Evolutionary conservation across 1,140 invertebrate species (phyloP), one percentile per base, ranked within the genome.

Genomic region (Euura lappo): DNA sequence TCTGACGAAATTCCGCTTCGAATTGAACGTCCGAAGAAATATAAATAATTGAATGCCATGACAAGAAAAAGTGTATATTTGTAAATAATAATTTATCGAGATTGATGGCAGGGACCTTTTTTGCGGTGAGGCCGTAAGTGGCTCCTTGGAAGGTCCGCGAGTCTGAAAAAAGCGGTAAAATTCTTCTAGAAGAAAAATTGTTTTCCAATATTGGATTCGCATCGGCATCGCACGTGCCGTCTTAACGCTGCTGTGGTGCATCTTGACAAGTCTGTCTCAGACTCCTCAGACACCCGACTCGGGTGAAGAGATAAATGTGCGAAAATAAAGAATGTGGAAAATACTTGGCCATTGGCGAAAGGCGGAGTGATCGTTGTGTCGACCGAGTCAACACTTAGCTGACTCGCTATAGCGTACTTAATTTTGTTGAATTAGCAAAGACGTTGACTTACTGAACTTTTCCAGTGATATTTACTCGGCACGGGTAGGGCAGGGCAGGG

Each of bases 141-240:
- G 51, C 10, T 60, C 8, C 10, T 60, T n/a, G 3, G 51, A 6
- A 60, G 51, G 51, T 60, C 51, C 51, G 51, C 10, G 51, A 3
- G 51, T n/a, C 51, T 60, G 51, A n/a, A 60, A 60, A 60, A 6
- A 3, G 51, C 13, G 51, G 8, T 60, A 60, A 60, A 60, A 11
- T 60, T 60, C 51, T 11, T n/a, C 3, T 8, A n/a, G 51, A 60
- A 60, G 51, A 60, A 60, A 60, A 60, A 60, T 60, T 60, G 51
- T 60, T 60, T 60, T 60, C 51, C 51, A 60, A 60, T 60, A 60
- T 60, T 60, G 51, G 51, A 60, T 60, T 60, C 51, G 51, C 51
- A 60, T 60, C 13, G 51, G 51, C 13, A 60, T 11, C 51, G 51
- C 51, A 60, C 51, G 51, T 60, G 51, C 51, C 51, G 13, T n/a